A percentile compares a stretch with the other conserved stretches of the same genome.
phyloP scores from a whole-genome alignment of 1,140 invertebrate genomes.

The Atta colombica region DNA sequence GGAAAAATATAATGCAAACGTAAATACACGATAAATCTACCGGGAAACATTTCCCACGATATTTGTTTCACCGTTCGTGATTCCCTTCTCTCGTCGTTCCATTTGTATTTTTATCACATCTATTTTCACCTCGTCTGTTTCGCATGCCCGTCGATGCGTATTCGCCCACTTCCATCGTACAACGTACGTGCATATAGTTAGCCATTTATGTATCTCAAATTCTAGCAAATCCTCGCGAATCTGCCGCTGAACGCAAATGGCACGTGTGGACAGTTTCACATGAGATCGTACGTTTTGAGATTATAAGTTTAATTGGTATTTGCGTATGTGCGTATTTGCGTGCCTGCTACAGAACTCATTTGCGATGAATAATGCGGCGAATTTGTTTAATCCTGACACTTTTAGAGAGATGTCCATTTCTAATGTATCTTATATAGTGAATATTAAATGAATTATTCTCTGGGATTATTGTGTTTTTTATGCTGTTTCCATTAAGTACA shows the following conservation, averaged over 20 bases:
- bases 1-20: slow-evolving; percentile 67
- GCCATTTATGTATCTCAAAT: slow-evolving; percentile 63
- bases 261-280: slow-evolving; percentile 62
- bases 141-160: slow-evolving; percentile 37
- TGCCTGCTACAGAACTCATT: slow-evolving; percentile 55
- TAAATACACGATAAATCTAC: slow-evolving; percentile 67
- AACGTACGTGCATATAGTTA: slow-evolving; percentile 59
- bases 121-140: slow-evolving; percentile 68
- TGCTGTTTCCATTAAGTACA: not conserved
- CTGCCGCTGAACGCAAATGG: slow-evolving; percentile 60
- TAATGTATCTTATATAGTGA: not conserved
- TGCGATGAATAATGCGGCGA: slow-evolving; percentile 55
- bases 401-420: slow-evolving; percentile 15
- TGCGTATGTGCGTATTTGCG: slow-evolving; percentile 57
- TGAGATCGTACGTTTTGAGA: slow-evolving; percentile 61
- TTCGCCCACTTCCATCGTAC: slow-evolving; percentile 25
- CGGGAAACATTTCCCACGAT: slow-evolving; percentile 60
- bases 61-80: slow-evolving; percentile 68
- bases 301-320: slow-evolving; percentile 66
- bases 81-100: slow-evolving; percentile 53
- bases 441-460: slow-evolving; percentile 2
- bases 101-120: slow-evolving; percentile 74
- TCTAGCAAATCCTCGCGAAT: slow-evolving; percentile 64
- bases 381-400: slow-evolving; percentile 55
- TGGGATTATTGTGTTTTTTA: not conserved